Percentiles rank a stretch among this genome's conserved stretches.
phyloP scores from a whole-genome alignment of 2,113 vertebrate genomes.

The Chrysochloris asiatica region DNA sequence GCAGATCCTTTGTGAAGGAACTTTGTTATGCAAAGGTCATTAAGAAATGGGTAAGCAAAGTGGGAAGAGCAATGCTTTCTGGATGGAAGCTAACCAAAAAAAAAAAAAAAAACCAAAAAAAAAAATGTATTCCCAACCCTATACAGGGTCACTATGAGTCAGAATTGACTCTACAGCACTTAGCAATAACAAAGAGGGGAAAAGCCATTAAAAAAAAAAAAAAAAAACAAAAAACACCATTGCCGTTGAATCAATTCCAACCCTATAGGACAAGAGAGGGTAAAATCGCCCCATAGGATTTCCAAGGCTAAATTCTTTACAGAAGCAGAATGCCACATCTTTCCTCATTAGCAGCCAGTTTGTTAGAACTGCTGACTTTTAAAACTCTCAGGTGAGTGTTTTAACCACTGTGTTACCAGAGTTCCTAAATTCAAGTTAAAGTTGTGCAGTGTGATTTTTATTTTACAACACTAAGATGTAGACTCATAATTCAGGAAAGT shows the following conservation, averaged over 20 bases:
- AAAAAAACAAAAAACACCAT: too few species aligned
- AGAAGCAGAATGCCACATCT: neutral
- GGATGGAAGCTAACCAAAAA: too few species aligned
- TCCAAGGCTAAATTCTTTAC: neutral
- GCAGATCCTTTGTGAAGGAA: too few species aligned
- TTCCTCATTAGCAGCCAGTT: neutral
- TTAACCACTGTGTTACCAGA: neutral
- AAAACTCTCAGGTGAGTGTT: neutral
- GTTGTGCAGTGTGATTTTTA: rapidly evolving
- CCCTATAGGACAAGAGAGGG: neutral
- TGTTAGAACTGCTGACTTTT: neutral
- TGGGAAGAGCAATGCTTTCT: too few species aligned
- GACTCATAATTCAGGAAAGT: neutral
- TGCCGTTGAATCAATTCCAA: neutral
- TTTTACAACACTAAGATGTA: neutral
- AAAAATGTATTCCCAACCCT: too few species aligned
- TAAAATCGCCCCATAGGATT: neutral
- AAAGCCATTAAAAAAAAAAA: too few species aligned
- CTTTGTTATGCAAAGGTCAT: too few species aligned
- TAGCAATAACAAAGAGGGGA: too few species aligned
- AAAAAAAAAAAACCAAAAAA: too few species aligned
- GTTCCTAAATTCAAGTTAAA: neutral
- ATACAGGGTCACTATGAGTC: too few species aligned
- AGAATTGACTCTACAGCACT: too few species aligned
- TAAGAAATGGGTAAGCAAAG: too few species aligned